Conservation (phyloP, 1,140 invertebrate species). For the Bilobella aurantiaca region DNA sequence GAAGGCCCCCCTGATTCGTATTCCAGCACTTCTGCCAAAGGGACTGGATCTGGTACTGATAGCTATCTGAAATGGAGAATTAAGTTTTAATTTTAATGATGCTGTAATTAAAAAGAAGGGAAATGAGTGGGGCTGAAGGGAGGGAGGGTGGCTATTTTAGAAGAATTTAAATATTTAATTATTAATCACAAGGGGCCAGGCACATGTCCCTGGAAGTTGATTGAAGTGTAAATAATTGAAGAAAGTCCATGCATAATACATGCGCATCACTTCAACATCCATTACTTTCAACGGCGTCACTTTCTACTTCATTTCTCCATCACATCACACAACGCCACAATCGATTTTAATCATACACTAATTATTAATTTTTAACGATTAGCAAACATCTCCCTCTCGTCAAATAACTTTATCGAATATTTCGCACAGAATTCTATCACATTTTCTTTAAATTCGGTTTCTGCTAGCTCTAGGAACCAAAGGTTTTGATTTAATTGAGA, state of each 20-base stretch:
- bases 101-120: neutral
- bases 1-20: conserved; percentile 67
- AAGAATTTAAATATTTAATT: neutral
- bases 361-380: too few relatives aligned
- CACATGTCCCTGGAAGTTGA: neutral
- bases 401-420: too few relatives aligned
- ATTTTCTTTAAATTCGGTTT: too few relatives aligned
- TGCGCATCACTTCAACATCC: neutral
- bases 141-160: too few relatives aligned
- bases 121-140: too few relatives aligned
- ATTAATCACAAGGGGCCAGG: neutral
- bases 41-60: conserved; percentile 82
- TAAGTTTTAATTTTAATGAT: neutral
- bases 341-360: too few relatives aligned
- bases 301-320: neutral
- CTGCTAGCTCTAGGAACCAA: too few relatives aligned
- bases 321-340: too few relatives aligned
- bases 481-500: too few relatives aligned
- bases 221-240: neutral
- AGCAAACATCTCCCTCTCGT: too few relatives aligned
- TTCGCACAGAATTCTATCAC: too few relatives aligned
- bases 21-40: conserved; percentile 93
- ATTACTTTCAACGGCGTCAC: neutral
- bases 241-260: neutral
- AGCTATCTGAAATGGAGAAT: conserved; percentile 59